Base-by-base conservation (phyloP, 2,888 invertebrate species). In the Parnassius apollo region DNA sequence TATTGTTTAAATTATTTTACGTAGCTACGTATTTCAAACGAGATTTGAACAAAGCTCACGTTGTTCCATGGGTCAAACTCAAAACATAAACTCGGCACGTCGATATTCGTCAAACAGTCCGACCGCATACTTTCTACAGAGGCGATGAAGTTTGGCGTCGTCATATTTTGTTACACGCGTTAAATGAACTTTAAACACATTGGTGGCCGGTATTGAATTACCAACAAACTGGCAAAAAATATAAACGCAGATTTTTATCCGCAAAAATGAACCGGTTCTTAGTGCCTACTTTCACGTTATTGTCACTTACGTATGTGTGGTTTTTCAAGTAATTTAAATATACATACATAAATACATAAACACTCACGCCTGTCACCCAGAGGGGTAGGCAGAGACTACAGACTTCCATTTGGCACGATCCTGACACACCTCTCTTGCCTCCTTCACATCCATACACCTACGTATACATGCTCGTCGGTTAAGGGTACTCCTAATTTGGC, bases 151-250 rank as follows among this genome's bases (percentile, higher is more conserved):
- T 53, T 22, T 52, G 44, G 11, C 45, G 44, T 59, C 45, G 44
- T 59, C 12, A 62, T 66, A 65, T 66, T 61, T 58, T 52, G 58
- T 66, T 66, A 66, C 66, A 56, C 59, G 66, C 56, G 66, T 62
- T 62, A 61, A 66, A 58, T 53, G 66, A 66, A 62, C 66, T 66
- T 65, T 58, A 62, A 66, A 55, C 57, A 62, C 52, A 57, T 62
- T 48, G 53, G 53, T 49, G 57, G 52, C 22, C 48, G 49, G 57
- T 57, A 22, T 62, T 25, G 52, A 42, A 62, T 62, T 57, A 25
- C n/a, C n/a, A n/a, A n/a, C 62, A 22, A 42, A 49, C 35, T 42
- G 10, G 57, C 51, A 57, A 62, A 58, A 57, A 62, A 53, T 25
- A 12, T 48, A 22, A 22, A 57, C 18, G 12, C n/a, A 45, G 9